Conservation (phyloP, 2,888 invertebrate species). For the Pharmacophagus antenor region DNA sequence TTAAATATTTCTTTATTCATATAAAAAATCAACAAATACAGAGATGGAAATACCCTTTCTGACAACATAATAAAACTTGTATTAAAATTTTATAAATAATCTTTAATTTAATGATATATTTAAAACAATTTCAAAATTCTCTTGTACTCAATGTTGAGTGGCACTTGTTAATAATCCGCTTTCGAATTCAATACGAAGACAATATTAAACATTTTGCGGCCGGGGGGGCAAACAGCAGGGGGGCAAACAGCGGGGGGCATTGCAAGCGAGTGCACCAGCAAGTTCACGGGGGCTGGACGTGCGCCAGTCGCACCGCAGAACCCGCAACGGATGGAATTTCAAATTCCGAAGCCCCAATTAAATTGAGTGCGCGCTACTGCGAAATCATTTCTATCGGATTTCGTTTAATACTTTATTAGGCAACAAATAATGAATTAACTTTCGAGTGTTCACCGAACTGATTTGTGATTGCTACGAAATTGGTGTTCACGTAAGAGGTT, state of each 20-base stretch:
- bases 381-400: not conserved
- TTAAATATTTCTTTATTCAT: too few species aligned
- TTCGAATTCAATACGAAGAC: not conserved
- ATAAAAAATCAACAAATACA: too few species aligned
- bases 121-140: too few species aligned
- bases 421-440: not conserved
- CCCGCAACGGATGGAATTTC: not conserved
- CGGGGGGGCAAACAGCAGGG: not conserved
- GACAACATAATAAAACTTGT: too few species aligned
- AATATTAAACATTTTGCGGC: not conserved
- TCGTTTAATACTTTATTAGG: not conserved
- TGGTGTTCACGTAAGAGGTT: too few species aligned
- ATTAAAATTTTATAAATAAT: too few species aligned
- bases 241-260: not conserved
- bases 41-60: too few species aligned
- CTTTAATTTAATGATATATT: too few species aligned
- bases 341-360: constrained; percentile 14
- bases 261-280: not conserved
- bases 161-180: not conserved
- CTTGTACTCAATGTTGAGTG: too few species aligned
- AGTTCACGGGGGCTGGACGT: constrained; percentile 30
- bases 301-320: constrained; percentile 19
- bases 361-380: not conserved
- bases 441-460: too few species aligned
- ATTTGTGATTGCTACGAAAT: too few species aligned